A percentile compares a stretch with the other conserved stretches of the same genome.
phyloP scores from a whole-genome alignment of 1,140 invertebrate species.

The Trichonephila clavata region DNA sequence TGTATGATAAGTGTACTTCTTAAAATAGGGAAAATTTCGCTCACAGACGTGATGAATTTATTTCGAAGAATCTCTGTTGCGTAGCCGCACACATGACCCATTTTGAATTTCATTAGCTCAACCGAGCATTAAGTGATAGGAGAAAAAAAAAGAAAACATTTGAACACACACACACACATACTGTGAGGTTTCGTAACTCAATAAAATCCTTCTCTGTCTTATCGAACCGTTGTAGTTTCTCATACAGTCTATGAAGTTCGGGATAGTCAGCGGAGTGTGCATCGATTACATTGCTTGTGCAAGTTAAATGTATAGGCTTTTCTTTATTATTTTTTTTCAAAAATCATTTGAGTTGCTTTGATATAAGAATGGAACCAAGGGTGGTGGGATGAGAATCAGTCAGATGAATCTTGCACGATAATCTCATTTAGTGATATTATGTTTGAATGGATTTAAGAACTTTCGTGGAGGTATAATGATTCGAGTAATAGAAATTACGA shows the following conservation, averaged over 20 bases:
- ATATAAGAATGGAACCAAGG: neutral
- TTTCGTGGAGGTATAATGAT: too few relatives aligned
- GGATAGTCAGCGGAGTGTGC: neutral
- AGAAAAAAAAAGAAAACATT: neutral
- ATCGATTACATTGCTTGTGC: neutral
- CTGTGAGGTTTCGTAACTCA: neutral
- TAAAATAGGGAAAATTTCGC: slow-evolving; percentile 25
- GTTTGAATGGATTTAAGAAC: too few relatives aligned
- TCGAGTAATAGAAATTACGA: too few relatives aligned
- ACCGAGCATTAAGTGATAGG: neutral
- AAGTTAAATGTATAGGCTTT: neutral
- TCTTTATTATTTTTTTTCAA: neutral
- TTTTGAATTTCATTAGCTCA: slow-evolving; percentile 38
- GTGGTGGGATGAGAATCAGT: neutral
- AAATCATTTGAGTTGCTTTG: neutral
- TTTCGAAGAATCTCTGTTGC: slow-evolving; percentile 11
- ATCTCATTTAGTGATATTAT: neutral
- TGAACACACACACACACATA: neutral
- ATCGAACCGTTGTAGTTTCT: neutral
- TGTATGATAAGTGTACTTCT: neutral
- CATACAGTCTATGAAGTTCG: neutral
- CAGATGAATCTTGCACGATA: neutral
- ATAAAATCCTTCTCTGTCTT: neutral
- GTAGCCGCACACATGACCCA: slow-evolving; percentile 36
- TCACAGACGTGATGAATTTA: neutral